A percentile compares a stretch with the other conserved stretches of the same genome.
Evolutionary conservation across 2,888 invertebrate genomes (phyloP).

Genomic region (Rhaphigaster nebulosa): DNA sequence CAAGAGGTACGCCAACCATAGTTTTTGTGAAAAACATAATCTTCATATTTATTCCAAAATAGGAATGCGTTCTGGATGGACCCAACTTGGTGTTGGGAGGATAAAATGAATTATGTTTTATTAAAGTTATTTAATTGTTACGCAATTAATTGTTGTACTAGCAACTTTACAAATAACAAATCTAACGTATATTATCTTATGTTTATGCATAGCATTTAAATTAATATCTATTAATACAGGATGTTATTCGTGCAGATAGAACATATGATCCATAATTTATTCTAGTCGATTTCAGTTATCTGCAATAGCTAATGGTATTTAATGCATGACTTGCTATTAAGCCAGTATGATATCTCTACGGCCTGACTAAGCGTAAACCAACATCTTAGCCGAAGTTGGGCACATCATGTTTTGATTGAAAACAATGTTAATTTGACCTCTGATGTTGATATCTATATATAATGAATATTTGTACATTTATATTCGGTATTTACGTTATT

Average conservation of each 20-base stretch:
- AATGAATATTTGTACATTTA: too few species aligned
- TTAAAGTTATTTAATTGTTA: too few species aligned
- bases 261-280: not conserved
- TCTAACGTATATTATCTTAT: not conserved
- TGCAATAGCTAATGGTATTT: not conserved
- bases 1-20: too few species aligned
- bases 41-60: too few species aligned
- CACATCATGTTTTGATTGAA: not conserved
- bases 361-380: not conserved
- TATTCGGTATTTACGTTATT: too few species aligned
- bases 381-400: not conserved
- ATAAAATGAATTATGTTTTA: too few species aligned
- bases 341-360: not conserved
- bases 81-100: too few species aligned
- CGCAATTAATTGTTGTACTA: too few species aligned
- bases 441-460: not conserved
- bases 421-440: not conserved
- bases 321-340: not conserved
- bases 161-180: too few species aligned
- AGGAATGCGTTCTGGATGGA: too few species aligned
- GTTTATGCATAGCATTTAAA: not conserved
- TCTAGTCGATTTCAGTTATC: not conserved
- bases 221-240: not conserved
- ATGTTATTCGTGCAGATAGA: not conserved
- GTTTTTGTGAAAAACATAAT: too few species aligned